Base-by-base conservation (phyloP, 2,888 invertebrate species). In the Trisateles emortualis region DNA sequence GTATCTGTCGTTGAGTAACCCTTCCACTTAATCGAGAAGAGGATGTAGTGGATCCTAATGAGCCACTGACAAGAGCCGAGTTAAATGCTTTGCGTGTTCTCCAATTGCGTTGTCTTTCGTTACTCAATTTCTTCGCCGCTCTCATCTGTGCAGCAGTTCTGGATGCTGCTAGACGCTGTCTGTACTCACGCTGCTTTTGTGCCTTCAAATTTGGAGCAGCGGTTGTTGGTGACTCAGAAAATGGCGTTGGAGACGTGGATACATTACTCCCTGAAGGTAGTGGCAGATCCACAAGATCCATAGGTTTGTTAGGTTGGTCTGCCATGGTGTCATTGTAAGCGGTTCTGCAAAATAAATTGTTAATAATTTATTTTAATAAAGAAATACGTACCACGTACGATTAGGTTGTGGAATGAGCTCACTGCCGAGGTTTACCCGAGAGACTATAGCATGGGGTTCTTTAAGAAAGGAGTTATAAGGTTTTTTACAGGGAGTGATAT, bases 21-120 rank as follows among this genome's bases (percentile, higher is more conserved):
- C 19, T 46, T 17, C 22, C 9, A 22, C 41, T 59, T 50, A 42
- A 61, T 64, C 55, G 48, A 66, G 63, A 64, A 52, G 66, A 52
- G 35, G 62, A 60, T 66, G 53, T 52, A 62, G 56, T 59, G 48
- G 47, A 33, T 63, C 59, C 51, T 48, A 51, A 33, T 43, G 53
- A 50, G 41, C 41, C 35, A 48, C 48, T 48, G 57, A 41, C 48
- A 52, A 51, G 29, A 56, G 55, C 54, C 64, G 55, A 68, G 50
- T 63, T 69, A 62, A 67, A 56, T 62, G 62, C 64, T 72, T 54
- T 47, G 65, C 64, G 65, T 68, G 62, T 48, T 66, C 71, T 71
- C 54, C 63, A 47, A 33, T 66, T 68, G 41, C 63, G 66, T 49
- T 60, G 50, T 70, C 68, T 71, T 65, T 56, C 65, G 52, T 39